A percentile compares a stretch with the other conserved stretches of the same genome.
These are phyloP conservation scores for Sapajus apella DNA, from an alignment of 2,113 vertebrate species.

Conservation along the genomic window DNA sequence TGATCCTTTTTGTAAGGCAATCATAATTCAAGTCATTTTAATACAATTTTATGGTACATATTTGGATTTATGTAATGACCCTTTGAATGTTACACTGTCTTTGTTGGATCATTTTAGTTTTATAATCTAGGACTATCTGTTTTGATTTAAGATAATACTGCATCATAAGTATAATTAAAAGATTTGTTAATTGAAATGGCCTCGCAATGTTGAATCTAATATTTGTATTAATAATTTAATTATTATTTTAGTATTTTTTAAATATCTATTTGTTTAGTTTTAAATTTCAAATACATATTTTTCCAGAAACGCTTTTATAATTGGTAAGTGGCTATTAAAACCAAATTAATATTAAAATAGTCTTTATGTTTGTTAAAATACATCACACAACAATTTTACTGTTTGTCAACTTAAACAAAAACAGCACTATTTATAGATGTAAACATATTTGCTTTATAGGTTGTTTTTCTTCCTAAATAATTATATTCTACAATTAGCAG, in stretches of 20 bases:
- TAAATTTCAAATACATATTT: neutral
- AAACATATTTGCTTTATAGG: neutral
- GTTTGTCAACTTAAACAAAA: neutral
- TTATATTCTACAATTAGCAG: neutral
- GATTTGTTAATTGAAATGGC: constrained; percentile 76
- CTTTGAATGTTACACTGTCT: constrained; percentile 77
- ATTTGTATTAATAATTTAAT: neutral
- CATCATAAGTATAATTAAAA: constrained; percentile 80
- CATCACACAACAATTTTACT: neutral
- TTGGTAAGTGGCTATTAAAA: neutral
- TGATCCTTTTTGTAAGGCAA: neutral
- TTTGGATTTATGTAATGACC: constrained; percentile 68
- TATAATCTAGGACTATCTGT: constrained; percentile 80
- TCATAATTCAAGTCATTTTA: neutral
- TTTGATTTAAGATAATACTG: constrained; percentile 68
- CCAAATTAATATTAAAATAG: neutral
- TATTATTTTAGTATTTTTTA: neutral
- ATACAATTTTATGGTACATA: constrained; percentile 42
- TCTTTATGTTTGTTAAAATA: neutral
- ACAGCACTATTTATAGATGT: neutral
- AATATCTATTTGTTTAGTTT: neutral
- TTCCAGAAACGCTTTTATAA: neutral
- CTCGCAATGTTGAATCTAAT: constrained; percentile 56
- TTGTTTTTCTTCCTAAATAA: neutral
- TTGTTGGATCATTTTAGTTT: constrained; percentile 77